Evolutionary conservation across 2,888 invertebrate genomes (phyloP).

Genomic region (Cyclophora albipunctata): DNA sequence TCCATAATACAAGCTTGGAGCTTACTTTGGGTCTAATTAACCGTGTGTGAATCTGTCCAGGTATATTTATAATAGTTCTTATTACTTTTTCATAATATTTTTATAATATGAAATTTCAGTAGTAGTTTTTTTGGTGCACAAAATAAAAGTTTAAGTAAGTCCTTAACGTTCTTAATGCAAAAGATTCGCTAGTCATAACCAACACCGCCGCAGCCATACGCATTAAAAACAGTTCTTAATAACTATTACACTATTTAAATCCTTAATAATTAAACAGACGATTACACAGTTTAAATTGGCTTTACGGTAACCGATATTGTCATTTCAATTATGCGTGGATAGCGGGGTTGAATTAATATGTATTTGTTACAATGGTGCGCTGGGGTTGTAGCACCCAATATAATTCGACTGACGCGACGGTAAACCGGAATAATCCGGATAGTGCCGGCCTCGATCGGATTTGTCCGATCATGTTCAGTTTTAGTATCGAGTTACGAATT

Average conservation of each 20-base stretch:
- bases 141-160: too few relatives aligned
- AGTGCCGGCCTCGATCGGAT: slow-evolving; percentile 32
- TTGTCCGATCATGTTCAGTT: slow-evolving; percentile 29
- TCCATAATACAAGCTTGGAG: too few relatives aligned
- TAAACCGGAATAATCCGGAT: slow-evolving; percentile 30
- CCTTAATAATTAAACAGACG: slow-evolving; percentile 28
- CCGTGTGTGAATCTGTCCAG: too few relatives aligned
- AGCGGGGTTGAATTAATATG: slow-evolving; percentile 19
- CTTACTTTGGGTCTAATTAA: too few relatives aligned
- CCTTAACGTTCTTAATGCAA: too few relatives aligned
- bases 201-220: too few relatives aligned
- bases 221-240: neutral
- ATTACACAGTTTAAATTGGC: slow-evolving; percentile 35
- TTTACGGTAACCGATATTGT: slow-evolving; percentile 28
- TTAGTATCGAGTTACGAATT: slow-evolving; percentile 20
- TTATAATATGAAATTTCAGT: too few relatives aligned
- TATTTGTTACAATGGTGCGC: slow-evolving; percentile 8
- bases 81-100: too few relatives aligned
- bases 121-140: too few relatives aligned
- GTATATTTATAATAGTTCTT: too few relatives aligned
- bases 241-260: too few relatives aligned
- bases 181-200: too few relatives aligned
- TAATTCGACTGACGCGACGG: slow-evolving; percentile 22
- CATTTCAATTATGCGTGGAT: slow-evolving; percentile 29
- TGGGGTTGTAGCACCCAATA: neutral